These are phyloP conservation scores for Nymphicus hollandicus DNA, from an alignment of 2,113 vertebrate species.

Conservation along the genomic window DNA sequence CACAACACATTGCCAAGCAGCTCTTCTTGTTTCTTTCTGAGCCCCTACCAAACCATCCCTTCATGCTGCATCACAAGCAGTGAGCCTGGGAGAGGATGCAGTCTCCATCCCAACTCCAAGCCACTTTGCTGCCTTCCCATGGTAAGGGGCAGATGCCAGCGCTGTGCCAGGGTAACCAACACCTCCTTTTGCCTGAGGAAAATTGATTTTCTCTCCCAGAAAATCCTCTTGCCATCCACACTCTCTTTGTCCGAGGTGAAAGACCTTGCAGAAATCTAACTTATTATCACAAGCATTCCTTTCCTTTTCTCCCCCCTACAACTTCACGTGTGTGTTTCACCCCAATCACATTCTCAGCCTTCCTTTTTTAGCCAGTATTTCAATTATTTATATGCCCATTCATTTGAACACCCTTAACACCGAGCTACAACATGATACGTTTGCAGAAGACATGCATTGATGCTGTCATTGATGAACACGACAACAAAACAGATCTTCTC, in stretches of 20 bases:
- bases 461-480: not conserved
- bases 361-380: not conserved
- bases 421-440: not conserved
- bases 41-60: not conserved
- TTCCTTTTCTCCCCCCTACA: not conserved
- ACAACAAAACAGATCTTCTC: not conserved
- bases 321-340: not conserved
- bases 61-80: accelerated
- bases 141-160: not conserved
- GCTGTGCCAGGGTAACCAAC: not conserved
- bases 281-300: not conserved
- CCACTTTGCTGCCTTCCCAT: not conserved
- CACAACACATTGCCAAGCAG: not conserved
- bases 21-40: not conserved
- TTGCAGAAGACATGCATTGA: accelerated
- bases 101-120: not conserved
- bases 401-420: not conserved
- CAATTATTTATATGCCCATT: not conserved
- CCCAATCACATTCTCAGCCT: not conserved
- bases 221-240: not conserved
- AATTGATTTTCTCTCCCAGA: not conserved
- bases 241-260: accelerated
- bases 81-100: accelerated
- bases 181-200: not conserved
- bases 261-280: not conserved